Base-by-base conservation (phyloP, 2,797 vertebrate genomes). In the Malurus splendens region DNA sequence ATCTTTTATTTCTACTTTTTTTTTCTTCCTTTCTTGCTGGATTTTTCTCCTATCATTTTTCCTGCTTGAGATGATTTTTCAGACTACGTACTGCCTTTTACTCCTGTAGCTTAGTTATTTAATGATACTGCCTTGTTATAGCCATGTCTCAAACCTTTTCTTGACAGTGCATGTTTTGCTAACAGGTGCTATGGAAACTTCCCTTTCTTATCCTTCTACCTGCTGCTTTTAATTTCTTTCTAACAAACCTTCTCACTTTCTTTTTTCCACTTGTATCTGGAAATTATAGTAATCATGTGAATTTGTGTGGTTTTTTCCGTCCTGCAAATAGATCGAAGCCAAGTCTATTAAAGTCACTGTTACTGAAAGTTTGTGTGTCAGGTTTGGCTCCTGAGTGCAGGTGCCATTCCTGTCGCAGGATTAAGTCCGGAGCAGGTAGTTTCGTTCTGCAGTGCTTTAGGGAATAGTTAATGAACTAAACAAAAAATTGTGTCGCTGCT, bases 341-440 rank as follows among this genome's bases (percentile, higher is more conserved):
- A 33, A 57, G 38, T 18, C 7, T 67, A 0, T 73, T 47, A 13
- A 0, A 4, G 76, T 57, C 32, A 33, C 30, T 5, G 6, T 48
- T 45, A 11, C 33, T 20, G n/a, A 24, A 55, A 47, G 41, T 33
- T 74, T 45, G 56, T 62, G 38, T 2, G 1, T 61, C 57, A 17
- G 3, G 74, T 74, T 55, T 83, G 55, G 80, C 60, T 22, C 24
- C 57, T 71, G 22, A 12, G 27, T 82, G 76, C 57, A 47, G 77
- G 68, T 0, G 0, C 22, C 0, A 0, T 20, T 48, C 24, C 2
- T n/a, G 62, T 68, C 2, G 1, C 68, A 45, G 71, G 86, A 41
- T 62, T 24, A 7, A 77, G 42, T 30, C 57, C 47, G 27, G 83
- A 75, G 77, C 89, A 86, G 65, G 88, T 57, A 41, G 55, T 52